Evolutionary conservation across 2,888 invertebrate genomes (phyloP), one percentile per base, ranked within the genome.

Genomic region (Mylabris sibirica): DNA sequence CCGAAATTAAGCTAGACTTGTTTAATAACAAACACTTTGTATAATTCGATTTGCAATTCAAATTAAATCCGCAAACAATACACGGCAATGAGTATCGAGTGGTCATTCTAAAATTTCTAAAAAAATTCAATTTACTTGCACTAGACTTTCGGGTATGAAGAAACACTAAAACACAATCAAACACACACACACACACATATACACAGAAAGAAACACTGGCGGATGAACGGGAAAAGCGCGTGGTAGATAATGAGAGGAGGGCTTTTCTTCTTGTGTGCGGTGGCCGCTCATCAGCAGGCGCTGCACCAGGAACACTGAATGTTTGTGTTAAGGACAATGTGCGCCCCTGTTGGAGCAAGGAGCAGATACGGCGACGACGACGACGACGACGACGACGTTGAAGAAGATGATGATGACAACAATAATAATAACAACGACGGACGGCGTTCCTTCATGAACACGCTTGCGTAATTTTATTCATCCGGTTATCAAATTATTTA

Each of bases 291-390:
- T 30, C 63, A 38, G 64, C 64, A 57, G 64, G 60, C 72, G 70
- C 69, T 69, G 72, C 74, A 64, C 72, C 77, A 75, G 77, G 75
- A 77, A 72, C 74, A 74, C 74, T 74, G 71, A 72, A 72, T 69
- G 72, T 69, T 68, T 64, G 64, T 63, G 71, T 70, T 61, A 60
- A 67, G 67, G 69, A 71, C 68, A 62, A 72, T 69, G 67, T 69
- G 74, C 76, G 76, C 76, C 72, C 57, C 73, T 73, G 75, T 69
- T 69, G 66, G 6, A 3, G 49, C 9, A 17, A 17, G 2, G 20
- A 9, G 1, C 20, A 20, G 2, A n/a, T 0, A 49, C 20, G 20
- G 20, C 49, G 49, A 12, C 57, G 57, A 57, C 57, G 57, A 57
- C 57, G 17, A 57, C 57, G 12, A 57, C 57, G 3, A 49, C 49